These are phyloP conservation scores for Apodemus agrarius DNA, from an alignment of 2,797 vertebrate genomes.

Conservation along the genomic window DNA sequence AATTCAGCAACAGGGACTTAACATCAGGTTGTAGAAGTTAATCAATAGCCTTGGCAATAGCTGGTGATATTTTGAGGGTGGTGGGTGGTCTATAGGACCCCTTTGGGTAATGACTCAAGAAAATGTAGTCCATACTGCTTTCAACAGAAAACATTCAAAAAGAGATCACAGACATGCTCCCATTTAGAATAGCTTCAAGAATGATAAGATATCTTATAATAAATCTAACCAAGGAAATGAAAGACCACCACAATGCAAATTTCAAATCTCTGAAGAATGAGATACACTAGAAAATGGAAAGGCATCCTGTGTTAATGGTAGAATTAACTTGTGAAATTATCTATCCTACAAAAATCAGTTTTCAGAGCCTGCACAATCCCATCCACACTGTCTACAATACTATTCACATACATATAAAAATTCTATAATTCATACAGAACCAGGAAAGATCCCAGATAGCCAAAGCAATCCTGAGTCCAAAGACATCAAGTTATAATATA, in stretches of 20 bases:
- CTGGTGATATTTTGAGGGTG: neutral
- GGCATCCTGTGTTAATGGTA: neutral
- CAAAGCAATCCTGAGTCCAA: neutral
- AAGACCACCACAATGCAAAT: neutral
- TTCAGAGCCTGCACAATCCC: neutral
- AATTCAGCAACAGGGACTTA: neutral
- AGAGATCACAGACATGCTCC: neutral
- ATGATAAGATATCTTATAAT: neutral
- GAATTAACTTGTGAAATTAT: neutral
- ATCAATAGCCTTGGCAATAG: neutral
- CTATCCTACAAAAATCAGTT: neutral
- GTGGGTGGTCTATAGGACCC: neutral
- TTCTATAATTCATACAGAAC: neutral
- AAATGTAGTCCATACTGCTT: neutral
- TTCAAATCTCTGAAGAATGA: neutral
- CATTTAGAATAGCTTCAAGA: neutral
- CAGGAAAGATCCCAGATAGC: neutral
- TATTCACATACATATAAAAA: neutral
- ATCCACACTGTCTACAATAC: neutral
- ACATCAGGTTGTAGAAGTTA: neutral
- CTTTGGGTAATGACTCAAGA: neutral
- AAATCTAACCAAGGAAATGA: neutral
- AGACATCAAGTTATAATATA: neutral
- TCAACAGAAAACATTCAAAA: neutral
- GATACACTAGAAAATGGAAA: neutral